Conservation (phyloP, 2,888 invertebrate species). For the Hirudinaria manillensis region DNA sequence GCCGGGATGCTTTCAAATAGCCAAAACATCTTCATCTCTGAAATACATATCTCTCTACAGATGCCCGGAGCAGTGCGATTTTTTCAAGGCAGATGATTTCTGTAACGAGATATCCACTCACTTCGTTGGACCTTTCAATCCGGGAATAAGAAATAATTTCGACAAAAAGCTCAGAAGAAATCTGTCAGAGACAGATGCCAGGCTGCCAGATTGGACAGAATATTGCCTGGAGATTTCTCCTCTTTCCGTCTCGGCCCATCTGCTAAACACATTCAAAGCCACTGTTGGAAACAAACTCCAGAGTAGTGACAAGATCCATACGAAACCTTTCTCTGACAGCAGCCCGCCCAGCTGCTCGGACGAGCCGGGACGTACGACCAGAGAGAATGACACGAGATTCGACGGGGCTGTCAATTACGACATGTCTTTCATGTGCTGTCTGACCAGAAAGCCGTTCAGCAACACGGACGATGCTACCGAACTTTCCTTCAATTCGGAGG, state of each 20-base stretch:
- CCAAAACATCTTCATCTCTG: neutral
- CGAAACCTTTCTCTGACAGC: neutral
- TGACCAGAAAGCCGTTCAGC: too few relatives aligned
- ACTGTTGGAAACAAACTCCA: neutral
- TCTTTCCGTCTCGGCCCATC: neutral
- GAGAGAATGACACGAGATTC: too few relatives aligned
- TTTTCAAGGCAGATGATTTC: conserved; percentile 4
- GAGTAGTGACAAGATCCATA: neutral
- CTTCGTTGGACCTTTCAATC: neutral
- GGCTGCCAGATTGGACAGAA: neutral
- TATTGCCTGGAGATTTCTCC: conserved; percentile 1
- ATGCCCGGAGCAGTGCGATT: conserved; percentile 7
- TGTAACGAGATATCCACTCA: neutral
- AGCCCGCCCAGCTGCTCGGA: neutral
- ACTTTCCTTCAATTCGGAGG: neutral
- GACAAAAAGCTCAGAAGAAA: conserved; percentile 5
- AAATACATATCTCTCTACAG: neutral
- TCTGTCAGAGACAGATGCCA: neutral
- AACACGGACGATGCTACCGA: too few relatives aligned
- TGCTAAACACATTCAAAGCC: neutral
- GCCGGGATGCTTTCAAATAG: neutral
- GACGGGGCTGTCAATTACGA: neutral
- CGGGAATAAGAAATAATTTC: neutral
- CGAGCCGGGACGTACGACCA: too few relatives aligned
- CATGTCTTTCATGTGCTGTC: conserved; percentile 5